Evolutionary conservation across 2,113 vertebrate species (phyloP), one percentile per base, ranked within the genome.

Genomic region (Martes martes): DNA sequence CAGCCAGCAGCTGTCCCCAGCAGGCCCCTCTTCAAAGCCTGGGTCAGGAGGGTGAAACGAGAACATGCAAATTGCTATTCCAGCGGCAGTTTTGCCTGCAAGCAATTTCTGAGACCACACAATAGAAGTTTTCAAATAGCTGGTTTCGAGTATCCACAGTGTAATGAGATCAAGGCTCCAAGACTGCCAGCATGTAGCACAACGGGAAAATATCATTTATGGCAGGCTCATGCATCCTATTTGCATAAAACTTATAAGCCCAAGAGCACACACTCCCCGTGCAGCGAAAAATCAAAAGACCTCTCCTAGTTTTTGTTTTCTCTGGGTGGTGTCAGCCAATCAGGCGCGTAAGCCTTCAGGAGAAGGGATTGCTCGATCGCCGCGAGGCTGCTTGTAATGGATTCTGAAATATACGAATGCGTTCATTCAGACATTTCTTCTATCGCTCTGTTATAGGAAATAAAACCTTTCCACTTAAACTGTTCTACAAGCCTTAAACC

Each of bases 101-200:
- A 96, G 94, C 95, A 95, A 67, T 97, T 95, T 98, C 55, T 15
- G 85, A 97, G 93, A 79, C 89, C 95, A 89, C 95, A 97, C 94
- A 96, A 97, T 96, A 91, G 94, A 96, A 63, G 65, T 93, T 91
- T 97, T 91, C 96, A 97, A 97, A 97, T 94, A 97, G 78, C 86
- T 74, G 93, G 85, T 94, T 97, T 97, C 31, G n/a, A 94, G 95
- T 95, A 80, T 94, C 97, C 85, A 80, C 31, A 21, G 50, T 69
- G 73, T 97, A 97, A 98, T 96, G 93, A 96, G 96, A 98, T 97
- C 98, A 98, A 88, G 95, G 88, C 78, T 96, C 67, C 57, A 10
- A 82, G 84, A 79, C 94, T 74, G 85, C 95, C 67, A 97, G 85
- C 81, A 11, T 28, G 85, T 39, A 89, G 82, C 95, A 93, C 67